Conservation (phyloP, 2,888 invertebrate genomes). For the Apodemia mormo region DNA sequence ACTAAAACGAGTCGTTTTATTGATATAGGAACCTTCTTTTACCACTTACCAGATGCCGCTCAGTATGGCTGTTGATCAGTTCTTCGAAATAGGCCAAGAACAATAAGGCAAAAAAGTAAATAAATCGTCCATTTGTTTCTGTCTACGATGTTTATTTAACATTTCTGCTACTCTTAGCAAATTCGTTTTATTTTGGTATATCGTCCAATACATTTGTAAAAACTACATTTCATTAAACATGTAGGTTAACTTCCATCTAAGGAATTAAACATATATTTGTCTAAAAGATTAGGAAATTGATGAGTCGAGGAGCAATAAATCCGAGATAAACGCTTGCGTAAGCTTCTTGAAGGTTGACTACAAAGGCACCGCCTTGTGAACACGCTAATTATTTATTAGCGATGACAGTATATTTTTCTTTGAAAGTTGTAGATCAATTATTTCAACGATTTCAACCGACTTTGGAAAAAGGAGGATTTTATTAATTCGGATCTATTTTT, state of each 20-base stretch:
- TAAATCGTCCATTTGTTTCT: no score
- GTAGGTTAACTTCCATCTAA: background rate
- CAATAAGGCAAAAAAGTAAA: no score
- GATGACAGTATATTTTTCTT: constrained; percentile 1
- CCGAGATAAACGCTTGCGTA: constrained; percentile 4
- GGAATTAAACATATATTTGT: constrained; percentile 13
- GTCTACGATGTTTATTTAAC: no score
- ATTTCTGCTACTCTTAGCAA: background rate
- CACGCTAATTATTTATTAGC: background rate
- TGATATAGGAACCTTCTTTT: no score
- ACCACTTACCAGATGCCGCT: no score
- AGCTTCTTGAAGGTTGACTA: constrained; percentile 6
- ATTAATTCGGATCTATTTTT: no score
- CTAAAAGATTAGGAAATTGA: constrained; percentile 13
- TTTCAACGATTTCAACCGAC: no score
- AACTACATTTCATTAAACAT: background rate
- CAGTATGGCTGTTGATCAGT: no score
- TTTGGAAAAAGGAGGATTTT: no score
- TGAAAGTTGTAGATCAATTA: background rate
- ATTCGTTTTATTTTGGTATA: background rate
- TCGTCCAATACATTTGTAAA: background rate
- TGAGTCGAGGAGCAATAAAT: constrained; percentile 10
- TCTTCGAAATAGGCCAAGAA: no score
- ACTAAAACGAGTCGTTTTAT: no score
- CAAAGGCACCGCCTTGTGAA: constrained; percentile 6